A percentile compares a stretch with the other conserved stretches of the same genome.
Conservation (phyloP, 2,113 vertebrate species). For the Diphyllodes magnificus region DNA sequence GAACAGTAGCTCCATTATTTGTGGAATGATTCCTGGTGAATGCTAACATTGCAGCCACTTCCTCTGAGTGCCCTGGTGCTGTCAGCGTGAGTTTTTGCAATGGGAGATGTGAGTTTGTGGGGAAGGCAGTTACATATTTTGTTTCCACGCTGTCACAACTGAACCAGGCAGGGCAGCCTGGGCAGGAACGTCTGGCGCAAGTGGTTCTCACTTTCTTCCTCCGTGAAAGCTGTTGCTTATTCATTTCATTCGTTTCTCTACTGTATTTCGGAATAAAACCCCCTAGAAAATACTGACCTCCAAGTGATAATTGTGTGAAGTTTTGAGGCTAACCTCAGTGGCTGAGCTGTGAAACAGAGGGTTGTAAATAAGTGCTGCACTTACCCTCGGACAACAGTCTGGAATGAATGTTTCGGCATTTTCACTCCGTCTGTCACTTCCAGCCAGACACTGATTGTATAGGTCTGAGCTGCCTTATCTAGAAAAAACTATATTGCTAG, state of each 20-base stretch:
- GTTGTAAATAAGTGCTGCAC: not conserved
- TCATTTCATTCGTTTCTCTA: not conserved
- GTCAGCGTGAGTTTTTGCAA: not conserved
- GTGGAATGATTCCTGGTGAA: conserved; percentile 5
- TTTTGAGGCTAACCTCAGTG: not conserved
- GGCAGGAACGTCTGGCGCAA: not conserved
- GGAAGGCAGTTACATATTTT: not conserved
- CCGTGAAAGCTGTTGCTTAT: not conserved
- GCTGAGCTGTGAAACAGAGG: not conserved
- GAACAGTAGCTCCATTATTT: conserved; percentile 43
- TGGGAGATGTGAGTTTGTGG: not conserved
- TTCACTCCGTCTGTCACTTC: not conserved
- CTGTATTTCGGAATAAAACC: not conserved
- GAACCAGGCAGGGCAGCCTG: not conserved
- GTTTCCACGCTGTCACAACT: not conserved
- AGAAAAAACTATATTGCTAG: accelerated
- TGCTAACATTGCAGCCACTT: conserved; percentile 8
- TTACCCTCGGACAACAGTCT: not conserved
- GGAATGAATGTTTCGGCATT: not conserved
- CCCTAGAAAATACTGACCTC: not conserved
- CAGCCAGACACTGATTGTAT: not conserved
- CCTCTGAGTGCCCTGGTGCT: not conserved
- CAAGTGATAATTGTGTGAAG: not conserved
- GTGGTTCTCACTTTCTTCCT: not conserved
- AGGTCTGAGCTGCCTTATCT: not conserved